Percentiles rank a stretch among this genome's conserved stretches.
phyloP scores from a whole-genome alignment of 2,797 vertebrate species.

The Alauda arvensis region DNA sequence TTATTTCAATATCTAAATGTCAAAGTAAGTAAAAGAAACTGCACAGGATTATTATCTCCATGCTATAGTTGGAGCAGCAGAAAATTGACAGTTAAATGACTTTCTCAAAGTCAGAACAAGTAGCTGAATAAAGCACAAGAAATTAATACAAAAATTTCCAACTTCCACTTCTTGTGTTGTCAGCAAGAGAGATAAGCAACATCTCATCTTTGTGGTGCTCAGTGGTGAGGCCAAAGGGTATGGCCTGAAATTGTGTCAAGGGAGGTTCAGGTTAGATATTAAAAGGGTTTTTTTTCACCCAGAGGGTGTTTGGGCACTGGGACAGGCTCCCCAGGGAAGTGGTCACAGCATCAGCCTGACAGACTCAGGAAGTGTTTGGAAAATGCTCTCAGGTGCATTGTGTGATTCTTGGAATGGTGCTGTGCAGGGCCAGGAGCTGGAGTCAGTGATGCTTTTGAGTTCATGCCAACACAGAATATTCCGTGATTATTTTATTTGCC shows the following conservation, averaged over 20 bases:
- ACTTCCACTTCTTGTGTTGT: not conserved
- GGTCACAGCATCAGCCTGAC: not conserved
- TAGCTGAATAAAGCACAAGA: not conserved
- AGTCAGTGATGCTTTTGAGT: not conserved
- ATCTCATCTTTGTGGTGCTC: not conserved
- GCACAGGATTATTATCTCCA: constrained; percentile 8
- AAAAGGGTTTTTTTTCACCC: not conserved
- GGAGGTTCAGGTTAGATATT: not conserved
- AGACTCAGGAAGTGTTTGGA: not conserved
- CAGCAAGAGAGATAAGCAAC: not conserved
- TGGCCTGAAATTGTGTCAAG: not conserved
- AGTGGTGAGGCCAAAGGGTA: not conserved
- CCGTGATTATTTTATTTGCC: not conserved
- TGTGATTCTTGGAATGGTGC: not conserved
- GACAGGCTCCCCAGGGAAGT: rapidly evolving
- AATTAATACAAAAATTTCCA: constrained; percentile 1
- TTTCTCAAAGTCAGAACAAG: constrained; percentile 16
- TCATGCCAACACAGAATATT: not conserved
- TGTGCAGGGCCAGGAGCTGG: not conserved
- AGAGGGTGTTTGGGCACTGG: not conserved
- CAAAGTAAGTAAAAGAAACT: constrained; percentile 28
- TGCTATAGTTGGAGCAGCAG: not conserved
- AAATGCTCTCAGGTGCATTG: no score
- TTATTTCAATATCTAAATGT: constrained; percentile 15
- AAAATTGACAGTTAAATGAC: constrained; percentile 36